Percentiles rank a stretch among this genome's conserved stretches.
phyloP scores from a whole-genome alignment of 2,888 invertebrate species.

The Tipula unca region DNA sequence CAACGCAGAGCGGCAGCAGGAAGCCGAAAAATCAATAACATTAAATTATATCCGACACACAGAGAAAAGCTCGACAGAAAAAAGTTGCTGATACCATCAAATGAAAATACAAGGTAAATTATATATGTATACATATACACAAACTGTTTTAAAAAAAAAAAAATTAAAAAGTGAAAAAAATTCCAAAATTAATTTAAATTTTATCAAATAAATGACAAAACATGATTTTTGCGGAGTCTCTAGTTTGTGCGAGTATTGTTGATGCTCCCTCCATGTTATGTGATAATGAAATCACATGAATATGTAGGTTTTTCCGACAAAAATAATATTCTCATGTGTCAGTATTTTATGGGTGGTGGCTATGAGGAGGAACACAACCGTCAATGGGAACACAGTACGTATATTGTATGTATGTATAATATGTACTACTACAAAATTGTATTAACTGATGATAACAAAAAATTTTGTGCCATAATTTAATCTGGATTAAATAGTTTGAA shows the following conservation, averaged over 20 bases:
- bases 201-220: background rate
- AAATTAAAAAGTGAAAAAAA: background rate
- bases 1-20: background rate
- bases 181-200: background rate
- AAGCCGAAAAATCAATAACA: background rate
- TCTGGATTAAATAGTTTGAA: background rate
- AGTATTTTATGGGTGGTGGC: background rate
- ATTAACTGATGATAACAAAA: background rate
- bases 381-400: background rate
- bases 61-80: background rate
- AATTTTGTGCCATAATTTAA: background rate
- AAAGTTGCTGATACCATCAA: slow-evolving; percentile 4
- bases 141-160: background rate
- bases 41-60: slow-evolving; percentile 2
- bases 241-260: background rate
- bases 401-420: background rate
- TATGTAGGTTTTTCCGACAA: background rate
- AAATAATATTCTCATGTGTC: background rate
- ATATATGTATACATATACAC: background rate
- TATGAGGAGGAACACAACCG: background rate
- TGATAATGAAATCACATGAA: background rate
- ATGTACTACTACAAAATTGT: background rate
- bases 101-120: slow-evolving; percentile 8
- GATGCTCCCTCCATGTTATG: background rate
- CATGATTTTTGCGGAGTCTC: background rate